These are phyloP conservation scores for Tromatobia lineatoria DNA, from an alignment of 2,888 invertebrate genomes.

Conservation along the genomic window DNA sequence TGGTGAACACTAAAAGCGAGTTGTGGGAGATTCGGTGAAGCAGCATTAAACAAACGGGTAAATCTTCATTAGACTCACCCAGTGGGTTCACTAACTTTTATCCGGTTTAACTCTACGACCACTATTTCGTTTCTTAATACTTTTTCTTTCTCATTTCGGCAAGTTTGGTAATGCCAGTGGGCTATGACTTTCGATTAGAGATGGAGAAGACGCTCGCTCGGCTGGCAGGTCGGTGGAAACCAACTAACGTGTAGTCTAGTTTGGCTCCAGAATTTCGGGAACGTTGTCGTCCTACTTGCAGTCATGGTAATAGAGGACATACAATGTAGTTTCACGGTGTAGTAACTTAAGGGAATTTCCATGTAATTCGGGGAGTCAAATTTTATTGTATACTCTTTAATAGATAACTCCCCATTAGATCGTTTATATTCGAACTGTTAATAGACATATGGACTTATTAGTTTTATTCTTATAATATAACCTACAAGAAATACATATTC, in stretches of 20 bases:
- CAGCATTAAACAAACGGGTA: not conserved
- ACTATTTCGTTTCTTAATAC: slow-evolving; percentile 22
- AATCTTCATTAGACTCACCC: slow-evolving; percentile 27
- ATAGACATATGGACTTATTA: too few relatives aligned
- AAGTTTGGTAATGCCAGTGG: slow-evolving; percentile 26
- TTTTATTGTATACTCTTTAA: too few relatives aligned
- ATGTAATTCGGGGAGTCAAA: not conserved
- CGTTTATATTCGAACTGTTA: too few relatives aligned
- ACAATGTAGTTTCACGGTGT: slow-evolving; percentile 15
- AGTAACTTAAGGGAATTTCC: not conserved
- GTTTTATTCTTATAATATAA: too few relatives aligned
- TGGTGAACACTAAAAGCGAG: not conserved
- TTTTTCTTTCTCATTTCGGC: slow-evolving; percentile 8
- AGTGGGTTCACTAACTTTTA: slow-evolving; percentile 16
- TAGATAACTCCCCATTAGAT: not conserved
- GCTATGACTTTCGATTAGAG: slow-evolving; percentile 45
- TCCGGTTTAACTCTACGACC: not conserved
- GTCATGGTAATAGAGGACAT: not conserved
- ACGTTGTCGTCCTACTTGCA: slow-evolving; percentile 5
- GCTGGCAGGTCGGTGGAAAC: not conserved
- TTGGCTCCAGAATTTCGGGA: slow-evolving; percentile 5
- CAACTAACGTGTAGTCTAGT: not conserved
- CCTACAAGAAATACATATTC: too few relatives aligned
- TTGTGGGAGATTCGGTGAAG: not conserved
- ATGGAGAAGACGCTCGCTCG: not conserved